A percentile compares a stretch with the other conserved stretches of the same genome.
phyloP scores from a whole-genome alignment of 2,888 invertebrate species.

The Andrena bicolor region DNA sequence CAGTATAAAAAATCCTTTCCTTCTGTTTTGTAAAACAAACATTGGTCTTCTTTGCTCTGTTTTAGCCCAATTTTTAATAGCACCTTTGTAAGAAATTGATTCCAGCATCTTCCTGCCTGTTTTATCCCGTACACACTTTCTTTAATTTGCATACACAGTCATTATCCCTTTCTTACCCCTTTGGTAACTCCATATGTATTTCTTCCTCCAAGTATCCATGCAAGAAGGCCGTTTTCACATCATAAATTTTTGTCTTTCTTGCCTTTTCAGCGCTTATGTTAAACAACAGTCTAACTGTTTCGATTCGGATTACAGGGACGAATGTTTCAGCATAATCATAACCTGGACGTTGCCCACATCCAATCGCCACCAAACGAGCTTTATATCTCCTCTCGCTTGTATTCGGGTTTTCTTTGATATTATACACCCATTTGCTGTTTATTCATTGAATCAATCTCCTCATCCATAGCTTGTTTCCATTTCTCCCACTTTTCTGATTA shows the following conservation, averaged over 20 bases:
- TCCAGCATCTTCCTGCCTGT: slow-evolving; percentile 29
- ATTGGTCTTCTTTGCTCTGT: slow-evolving; percentile 4
- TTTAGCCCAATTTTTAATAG: background rate
- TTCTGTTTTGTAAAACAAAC: slow-evolving; percentile 8
- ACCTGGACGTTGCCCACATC: slow-evolving; percentile 23
- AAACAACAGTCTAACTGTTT: slow-evolving; percentile 10
- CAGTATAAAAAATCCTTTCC: slow-evolving; percentile 6
- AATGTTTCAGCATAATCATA: slow-evolving; percentile 22
- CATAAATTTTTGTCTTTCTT: background rate
- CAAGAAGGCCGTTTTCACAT: slow-evolving; percentile 12
- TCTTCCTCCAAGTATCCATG: slow-evolving; percentile 3
- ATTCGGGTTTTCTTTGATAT: background rate
- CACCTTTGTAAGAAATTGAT: slow-evolving; percentile 12
- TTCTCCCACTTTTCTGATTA: background rate
- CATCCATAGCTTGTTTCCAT: slow-evolving; percentile 8
- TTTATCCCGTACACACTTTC: slow-evolving; percentile 14
- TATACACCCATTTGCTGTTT: slow-evolving; percentile 22
- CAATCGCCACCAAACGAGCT: slow-evolving; percentile 10
- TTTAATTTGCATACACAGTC: background rate
- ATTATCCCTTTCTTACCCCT: slow-evolving; percentile 1
- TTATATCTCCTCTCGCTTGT: background rate
- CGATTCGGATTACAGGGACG: background rate
- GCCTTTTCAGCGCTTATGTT: slow-evolving; percentile 11
- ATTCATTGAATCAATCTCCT: slow-evolving; percentile 4
- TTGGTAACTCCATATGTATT: slow-evolving; percentile 8